phyloP scores from a whole-genome alignment of 2,888 invertebrate species.

The Melanchra persicariae region DNA sequence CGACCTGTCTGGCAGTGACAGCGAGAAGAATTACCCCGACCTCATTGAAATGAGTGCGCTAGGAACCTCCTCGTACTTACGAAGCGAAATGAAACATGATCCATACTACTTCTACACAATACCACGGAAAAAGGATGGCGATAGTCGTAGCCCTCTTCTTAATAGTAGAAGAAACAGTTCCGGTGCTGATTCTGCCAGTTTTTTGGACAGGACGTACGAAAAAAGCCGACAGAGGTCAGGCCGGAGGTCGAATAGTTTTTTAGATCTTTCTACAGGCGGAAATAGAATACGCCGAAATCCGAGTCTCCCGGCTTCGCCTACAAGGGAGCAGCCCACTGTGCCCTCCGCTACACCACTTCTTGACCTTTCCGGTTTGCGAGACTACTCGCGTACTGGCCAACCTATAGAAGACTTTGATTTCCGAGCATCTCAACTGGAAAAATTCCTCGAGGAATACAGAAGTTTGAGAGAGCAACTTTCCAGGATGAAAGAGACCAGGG shows the following conservation, averaged over 20 bases:
- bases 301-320: slow-evolving; percentile 92
- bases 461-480: slow-evolving; percentile 94
- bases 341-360: slow-evolving; percentile 92
- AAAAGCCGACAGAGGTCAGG: slow-evolving; percentile 82
- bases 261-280: slow-evolving; percentile 91
- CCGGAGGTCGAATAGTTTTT: slow-evolving; percentile 93
- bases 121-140: slow-evolving; percentile 91
- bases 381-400: slow-evolving; percentile 84
- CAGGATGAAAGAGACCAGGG: slow-evolving; percentile 95
- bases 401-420: slow-evolving; percentile 93
- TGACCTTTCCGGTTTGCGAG: slow-evolving; percentile 90
- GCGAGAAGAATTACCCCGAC: slow-evolving; percentile 90
- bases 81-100: slow-evolving; percentile 84
- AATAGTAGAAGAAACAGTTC: slow-evolving; percentile 94
- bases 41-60: slow-evolving; percentile 89
- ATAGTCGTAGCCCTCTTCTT: slow-evolving; percentile 94
- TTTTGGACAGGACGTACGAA: slow-evolving; percentile 82
- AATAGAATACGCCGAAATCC: slow-evolving; percentile 87
- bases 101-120: slow-evolving; percentile 92
- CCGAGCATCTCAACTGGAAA: slow-evolving; percentile 94
- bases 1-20: slow-evolving; percentile 88
- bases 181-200: slow-evolving; percentile 92
- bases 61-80: slow-evolving; percentile 83
- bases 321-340: slow-evolving; percentile 86
- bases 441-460: slow-evolving; percentile 95